Conservation (phyloP, 2,113 vertebrate species). For the Erinaceus europaeus region DNA sequence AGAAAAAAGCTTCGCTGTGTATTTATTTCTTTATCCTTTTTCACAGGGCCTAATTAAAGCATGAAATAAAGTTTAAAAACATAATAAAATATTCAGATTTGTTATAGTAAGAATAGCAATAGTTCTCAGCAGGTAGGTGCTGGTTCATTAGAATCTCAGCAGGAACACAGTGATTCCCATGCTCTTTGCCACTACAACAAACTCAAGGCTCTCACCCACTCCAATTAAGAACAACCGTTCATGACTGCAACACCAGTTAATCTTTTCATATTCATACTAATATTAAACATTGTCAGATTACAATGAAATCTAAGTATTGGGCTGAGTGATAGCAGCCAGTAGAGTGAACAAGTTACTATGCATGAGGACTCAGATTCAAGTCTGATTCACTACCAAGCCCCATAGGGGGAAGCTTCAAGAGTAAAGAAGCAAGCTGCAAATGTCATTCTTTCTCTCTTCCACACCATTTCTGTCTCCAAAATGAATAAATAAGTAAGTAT, state of each 20-base stretch:
- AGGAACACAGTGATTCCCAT: neutral
- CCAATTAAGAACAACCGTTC: neutral
- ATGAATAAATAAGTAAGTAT: too few species aligned
- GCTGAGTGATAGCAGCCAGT: too few species aligned
- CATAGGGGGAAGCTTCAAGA: too few species aligned
- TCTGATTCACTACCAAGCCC: too few species aligned
- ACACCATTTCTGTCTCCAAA: too few species aligned
- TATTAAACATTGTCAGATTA: neutral
- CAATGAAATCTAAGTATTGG: constrained; percentile 4
- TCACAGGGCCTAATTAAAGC: constrained; percentile 86
- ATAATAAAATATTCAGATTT: constrained; percentile 13
- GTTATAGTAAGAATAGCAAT: neutral
- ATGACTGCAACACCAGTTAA: neutral
- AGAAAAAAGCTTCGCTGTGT: constrained; percentile 95
- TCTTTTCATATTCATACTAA: constrained; percentile 15
- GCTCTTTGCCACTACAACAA: neutral
- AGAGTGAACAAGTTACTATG: too few species aligned
- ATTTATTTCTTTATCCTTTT: constrained; percentile 93
- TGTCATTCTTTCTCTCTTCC: too few species aligned
- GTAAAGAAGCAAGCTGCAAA: too few species aligned
- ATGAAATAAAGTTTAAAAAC: constrained; percentile 64
- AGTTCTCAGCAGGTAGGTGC: neutral
- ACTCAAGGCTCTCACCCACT: neutral
- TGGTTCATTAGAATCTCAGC: constrained; percentile 5
- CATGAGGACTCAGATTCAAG: too few species aligned